Evolutionary conservation across 2,113 vertebrate species (phyloP).

Genomic region (Chauna torquata): DNA sequence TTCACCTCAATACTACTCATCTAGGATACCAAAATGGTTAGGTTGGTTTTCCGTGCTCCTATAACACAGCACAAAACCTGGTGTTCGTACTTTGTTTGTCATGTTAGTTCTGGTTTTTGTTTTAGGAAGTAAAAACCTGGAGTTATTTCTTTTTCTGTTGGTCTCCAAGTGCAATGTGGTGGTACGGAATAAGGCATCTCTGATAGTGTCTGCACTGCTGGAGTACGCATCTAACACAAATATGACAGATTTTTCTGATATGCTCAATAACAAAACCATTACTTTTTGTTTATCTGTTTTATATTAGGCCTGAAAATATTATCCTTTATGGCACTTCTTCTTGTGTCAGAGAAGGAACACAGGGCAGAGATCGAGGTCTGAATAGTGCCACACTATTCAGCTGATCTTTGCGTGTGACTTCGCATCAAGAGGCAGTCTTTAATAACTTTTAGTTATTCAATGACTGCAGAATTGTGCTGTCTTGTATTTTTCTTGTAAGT

Average conservation of each 20-base stretch:
- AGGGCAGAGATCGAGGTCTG: neutral
- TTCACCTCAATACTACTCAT: neutral
- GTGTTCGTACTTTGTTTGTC: neutral
- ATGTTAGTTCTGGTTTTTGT: neutral
- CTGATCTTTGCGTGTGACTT: neutral
- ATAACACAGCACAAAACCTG: neutral
- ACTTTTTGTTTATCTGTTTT: neutral
- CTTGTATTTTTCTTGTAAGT: neutral
- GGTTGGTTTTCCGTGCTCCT: neutral
- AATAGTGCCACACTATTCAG: neutral
- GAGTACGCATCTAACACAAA: neutral
- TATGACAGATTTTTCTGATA: neutral
- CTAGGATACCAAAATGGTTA: neutral
- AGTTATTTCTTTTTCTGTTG: neutral
- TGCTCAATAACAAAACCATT: neutral
- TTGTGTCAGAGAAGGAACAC: neutral
- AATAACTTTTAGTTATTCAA: neutral
- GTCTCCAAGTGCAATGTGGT: neutral
- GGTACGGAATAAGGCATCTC: neutral
- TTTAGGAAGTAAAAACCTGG: neutral
- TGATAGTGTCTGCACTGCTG: neutral
- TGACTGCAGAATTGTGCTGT: neutral
- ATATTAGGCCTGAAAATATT: neutral
- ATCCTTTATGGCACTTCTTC: neutral
- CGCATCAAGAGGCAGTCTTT: neutral